These are phyloP conservation scores for Epizoanthus rinbou DNA, from an alignment of 92 coral and sea anemone genomes.

Conservation along the genomic window DNA sequence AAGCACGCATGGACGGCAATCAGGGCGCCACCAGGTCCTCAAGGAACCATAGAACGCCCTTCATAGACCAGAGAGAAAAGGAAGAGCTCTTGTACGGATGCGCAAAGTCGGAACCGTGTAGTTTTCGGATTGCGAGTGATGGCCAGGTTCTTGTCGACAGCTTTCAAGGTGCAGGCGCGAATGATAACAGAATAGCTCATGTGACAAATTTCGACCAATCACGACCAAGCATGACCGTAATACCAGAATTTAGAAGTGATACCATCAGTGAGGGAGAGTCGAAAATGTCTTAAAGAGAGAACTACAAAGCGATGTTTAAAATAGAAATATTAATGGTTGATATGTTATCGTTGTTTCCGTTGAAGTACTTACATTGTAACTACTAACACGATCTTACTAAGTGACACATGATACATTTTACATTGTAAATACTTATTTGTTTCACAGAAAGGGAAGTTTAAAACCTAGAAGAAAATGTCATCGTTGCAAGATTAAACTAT, in stretches of 20 bases:
- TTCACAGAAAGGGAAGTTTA: no score
- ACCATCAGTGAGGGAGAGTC: not conserved
- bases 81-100: constrained; percentile 77
- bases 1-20: constrained; percentile 55
- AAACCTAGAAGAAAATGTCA: no score
- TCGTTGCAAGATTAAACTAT: no score
- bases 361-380: no score
- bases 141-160: not conserved
- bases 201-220: constrained; percentile 36
- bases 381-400: no score
- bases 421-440: no score
- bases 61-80: constrained; percentile 66
- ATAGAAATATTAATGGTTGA: no score
- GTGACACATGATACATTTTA: no score
- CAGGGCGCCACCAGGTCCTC: constrained; percentile 39
- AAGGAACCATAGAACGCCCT: constrained; percentile 47
- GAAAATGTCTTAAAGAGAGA: constrained; percentile 18
- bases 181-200: constrained; percentile 17
- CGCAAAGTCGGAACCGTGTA: constrained; percentile 36
- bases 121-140: not conserved
- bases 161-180: not conserved
- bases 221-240: constrained; percentile 16
- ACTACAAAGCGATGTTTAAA: not conserved
- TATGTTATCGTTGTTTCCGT: no score
- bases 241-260: constrained; percentile 28